phyloP scores from a whole-genome alignment of 35 echinoderm and acorn worm species.

The Lytechinus pictus region DNA sequence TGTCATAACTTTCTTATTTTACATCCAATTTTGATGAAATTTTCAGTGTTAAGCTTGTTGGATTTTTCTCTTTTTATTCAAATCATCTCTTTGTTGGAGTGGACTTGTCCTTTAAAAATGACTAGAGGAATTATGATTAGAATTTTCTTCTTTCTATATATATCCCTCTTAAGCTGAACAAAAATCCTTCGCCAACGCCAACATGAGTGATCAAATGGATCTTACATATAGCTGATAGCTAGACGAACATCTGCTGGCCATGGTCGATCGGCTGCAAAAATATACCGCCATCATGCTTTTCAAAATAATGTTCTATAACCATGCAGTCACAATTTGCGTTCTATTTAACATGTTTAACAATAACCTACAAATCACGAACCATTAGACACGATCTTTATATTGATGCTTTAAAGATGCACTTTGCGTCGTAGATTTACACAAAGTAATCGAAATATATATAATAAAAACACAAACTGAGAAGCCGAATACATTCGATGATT shows the following conservation, averaged over 20 bases:
- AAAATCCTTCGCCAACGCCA: neutral
- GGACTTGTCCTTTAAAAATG: no score
- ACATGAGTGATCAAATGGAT: neutral
- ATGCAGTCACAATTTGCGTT: neutral
- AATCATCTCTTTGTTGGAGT: no score
- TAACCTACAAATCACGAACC: neutral
- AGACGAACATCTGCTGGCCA: neutral
- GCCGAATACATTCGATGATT: neutral
- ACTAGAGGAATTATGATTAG: neutral
- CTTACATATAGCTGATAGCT: neutral
- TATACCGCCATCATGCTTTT: neutral
- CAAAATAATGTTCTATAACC: neutral
- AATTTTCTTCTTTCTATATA: neutral
- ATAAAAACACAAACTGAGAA: neutral
- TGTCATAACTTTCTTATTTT: no score
- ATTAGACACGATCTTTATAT: neutral
- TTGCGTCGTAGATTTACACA: neutral
- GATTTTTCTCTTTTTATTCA: no score
- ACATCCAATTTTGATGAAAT: no score
- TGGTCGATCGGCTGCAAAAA: neutral
- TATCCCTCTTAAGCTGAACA: neutral
- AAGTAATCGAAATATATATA: neutral
- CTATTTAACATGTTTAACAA: slow-evolving; percentile 15
- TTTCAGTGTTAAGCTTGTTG: no score
- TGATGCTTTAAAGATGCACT: neutral